Evolutionary conservation across 1,140 invertebrate genomes (phyloP), one percentile per base, ranked within the genome.

Genomic region (Cydia splendana): DNA sequence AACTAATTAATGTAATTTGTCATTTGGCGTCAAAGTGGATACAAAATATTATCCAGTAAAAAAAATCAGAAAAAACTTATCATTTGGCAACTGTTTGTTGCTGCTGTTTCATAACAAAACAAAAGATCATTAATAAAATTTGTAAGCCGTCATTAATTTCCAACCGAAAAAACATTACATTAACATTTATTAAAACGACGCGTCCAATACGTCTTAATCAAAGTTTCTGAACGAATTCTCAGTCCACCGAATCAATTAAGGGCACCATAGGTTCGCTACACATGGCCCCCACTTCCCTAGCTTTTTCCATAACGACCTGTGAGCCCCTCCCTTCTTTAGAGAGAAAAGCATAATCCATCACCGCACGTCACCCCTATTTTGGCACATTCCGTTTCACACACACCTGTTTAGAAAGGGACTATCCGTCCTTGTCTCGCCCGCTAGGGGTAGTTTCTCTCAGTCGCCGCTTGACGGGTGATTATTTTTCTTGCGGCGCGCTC

Each of bases 321-420:
- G 93, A 93, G 92, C 92, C 93, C 92, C 92, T 91, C 92, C 92
- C 92, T 93, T 93, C 91, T 92, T 92, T 90, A 92, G 91, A 93
- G 93, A 93, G 93, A 93, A 94, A 94, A 93, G 93, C 93, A 93
- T 93, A 93, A 94, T 94, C 93, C 93, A 94, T 94, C 93, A 94
- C 91, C 88, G 92, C 88, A 93, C 93, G 93, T 94, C 93, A 94
- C 93, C 93, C 93, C 93, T 93, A 93, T 93, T 94, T 93, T 91
- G 93, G 90, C 80, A 83, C 86, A 77, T 76, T 75, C 91, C 81
- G 65, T 93, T 86, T 82, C 84, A 80, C 67, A 90, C 88, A 15
- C 79, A 78, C 91, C 4, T 75, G 13, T 28, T 57, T 65, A 80
- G 34, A 24, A 75, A 82, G 65, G 75, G 75, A 87, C 87, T 86